Evolutionary conservation across 2,113 vertebrate genomes (phyloP).

Genomic region (Nansenia antarctica): DNA sequence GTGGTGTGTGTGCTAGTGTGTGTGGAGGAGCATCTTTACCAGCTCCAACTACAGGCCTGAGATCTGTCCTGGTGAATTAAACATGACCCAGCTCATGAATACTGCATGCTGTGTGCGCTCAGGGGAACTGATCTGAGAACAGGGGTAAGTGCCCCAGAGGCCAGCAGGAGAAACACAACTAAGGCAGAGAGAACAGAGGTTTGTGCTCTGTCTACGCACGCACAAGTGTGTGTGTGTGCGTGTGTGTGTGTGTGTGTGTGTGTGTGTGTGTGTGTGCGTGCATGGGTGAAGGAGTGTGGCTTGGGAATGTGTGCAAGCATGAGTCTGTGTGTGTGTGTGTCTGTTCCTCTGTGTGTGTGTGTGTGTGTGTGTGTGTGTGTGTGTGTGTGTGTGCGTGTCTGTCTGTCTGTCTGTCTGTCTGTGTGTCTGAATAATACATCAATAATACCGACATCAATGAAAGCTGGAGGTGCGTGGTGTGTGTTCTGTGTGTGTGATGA

Average conservation of each 20-base stretch:
- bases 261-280: background rate
- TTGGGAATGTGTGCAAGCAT: no score
- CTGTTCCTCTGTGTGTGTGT: background rate
- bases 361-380: background rate
- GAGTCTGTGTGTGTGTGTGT: no score
- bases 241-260: background rate
- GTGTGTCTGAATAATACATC: no score
- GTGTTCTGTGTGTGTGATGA: background rate
- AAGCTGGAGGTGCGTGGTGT: no score
- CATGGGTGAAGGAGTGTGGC: background rate
- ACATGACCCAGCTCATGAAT: constrained; percentile 74
- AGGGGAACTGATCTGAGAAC: constrained; percentile 62
- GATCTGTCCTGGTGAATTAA: constrained; percentile 76
- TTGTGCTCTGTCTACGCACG: background rate
- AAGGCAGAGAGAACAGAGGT: constrained; percentile 53
- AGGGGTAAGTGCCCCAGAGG: constrained; percentile 58
- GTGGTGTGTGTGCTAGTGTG: background rate
- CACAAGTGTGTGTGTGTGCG: background rate
- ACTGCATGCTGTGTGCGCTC: constrained; percentile 61
- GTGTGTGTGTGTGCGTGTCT: no score
- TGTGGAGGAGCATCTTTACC: constrained; percentile 37
- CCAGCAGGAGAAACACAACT: no score
- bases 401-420: no score
- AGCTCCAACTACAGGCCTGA: constrained; percentile 56
- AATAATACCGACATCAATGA: no score